phyloP scores from a whole-genome alignment of 1,140 invertebrate genomes.

The Oedothorax gibbosus region DNA sequence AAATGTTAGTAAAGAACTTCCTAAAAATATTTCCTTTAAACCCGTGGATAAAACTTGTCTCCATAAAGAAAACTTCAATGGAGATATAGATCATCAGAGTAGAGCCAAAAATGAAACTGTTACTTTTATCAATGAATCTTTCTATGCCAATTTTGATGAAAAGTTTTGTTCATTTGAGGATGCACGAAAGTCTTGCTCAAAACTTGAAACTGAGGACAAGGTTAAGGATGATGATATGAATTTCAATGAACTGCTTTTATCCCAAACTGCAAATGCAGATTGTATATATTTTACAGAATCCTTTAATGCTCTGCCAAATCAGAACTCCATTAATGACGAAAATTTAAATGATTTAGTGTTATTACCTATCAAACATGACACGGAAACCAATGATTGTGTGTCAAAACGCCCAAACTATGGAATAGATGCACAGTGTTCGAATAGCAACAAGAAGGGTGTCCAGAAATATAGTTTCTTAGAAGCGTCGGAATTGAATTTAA shows the following conservation, averaged over 20 bases:
- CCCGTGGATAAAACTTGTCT: too few species aligned
- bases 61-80: not conserved
- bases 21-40: too few species aligned
- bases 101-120: not conserved
- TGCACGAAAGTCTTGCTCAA: not conserved
- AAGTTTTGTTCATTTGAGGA: not conserved
- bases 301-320: not conserved
- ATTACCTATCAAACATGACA: too few species aligned
- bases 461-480: too few species aligned
- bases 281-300: slow-evolving; percentile 29
- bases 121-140: too few species aligned
- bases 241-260: slow-evolving; percentile 43
- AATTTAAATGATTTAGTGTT: too few species aligned
- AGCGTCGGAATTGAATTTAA: too few species aligned
- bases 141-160: not conserved
- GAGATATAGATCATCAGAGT: not conserved
- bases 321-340: too few species aligned
- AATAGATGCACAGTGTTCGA: too few species aligned
- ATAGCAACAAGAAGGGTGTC: too few species aligned
- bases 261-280: slow-evolving; percentile 37
- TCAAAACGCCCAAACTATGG: not conserved
- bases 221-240: not conserved
- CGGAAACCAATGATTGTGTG: not conserved
- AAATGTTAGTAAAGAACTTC: too few species aligned
- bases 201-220: too few species aligned